Evolutionary conservation across 2,113 vertebrate species (phyloP).

Genomic region (Mungos mungo): DNA sequence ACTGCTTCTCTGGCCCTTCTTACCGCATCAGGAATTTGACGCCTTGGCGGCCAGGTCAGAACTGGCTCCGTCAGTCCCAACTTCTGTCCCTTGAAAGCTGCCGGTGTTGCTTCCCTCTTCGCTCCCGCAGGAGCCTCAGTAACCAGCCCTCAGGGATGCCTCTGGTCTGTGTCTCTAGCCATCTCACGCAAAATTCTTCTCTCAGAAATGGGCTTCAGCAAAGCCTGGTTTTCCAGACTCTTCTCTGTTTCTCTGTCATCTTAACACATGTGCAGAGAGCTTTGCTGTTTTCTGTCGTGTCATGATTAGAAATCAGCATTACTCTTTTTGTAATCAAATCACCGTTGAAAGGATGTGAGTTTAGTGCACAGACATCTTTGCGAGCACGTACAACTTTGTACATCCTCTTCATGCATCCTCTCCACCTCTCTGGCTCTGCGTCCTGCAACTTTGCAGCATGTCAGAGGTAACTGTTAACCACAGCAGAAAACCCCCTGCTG

Average conservation of each 20-base stretch:
- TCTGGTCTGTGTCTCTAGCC: background rate
- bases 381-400: background rate
- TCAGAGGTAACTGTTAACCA: background rate
- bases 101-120: background rate
- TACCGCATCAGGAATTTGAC: background rate
- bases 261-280: background rate
- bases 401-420: background rate
- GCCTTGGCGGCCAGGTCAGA: background rate
- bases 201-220: background rate
- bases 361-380: background rate
- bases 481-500: background rate
- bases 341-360: background rate
- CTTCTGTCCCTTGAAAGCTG: background rate
- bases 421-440: background rate
- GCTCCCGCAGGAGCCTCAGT: background rate
- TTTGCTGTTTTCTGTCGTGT: background rate
- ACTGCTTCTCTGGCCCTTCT: background rate
- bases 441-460: background rate
- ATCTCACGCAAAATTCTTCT: background rate
- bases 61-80: background rate
- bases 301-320: background rate
- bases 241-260: background rate
- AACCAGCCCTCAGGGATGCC: background rate
- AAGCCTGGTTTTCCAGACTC: background rate
- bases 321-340: background rate